Evolutionary conservation across 1,140 invertebrate species (phyloP).

Genomic region (fruit fly (Drosophila melanogaster)): Release_6_plus_ISO1_MT NC_004354.4:6219001-6219500

Average conservation of each 20-base stretch:
- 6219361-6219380: neutral
- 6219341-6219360: conserved; percentile 12
- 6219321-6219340: neutral
- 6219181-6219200: neutral
- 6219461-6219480: conserved; percentile 8
- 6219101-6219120: neutral
- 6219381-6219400: neutral
- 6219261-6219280: conserved; percentile 2
- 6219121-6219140: too few species aligned
- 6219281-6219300: conserved; percentile 2
- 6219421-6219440: conserved; percentile 3
- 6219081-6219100: conserved; percentile 44
- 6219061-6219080: conserved; percentile 84
- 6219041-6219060: conserved; percentile 86
- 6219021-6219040: conserved; percentile 72
- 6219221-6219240: conserved; percentile 12
- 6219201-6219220: neutral
- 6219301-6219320: conserved; percentile 15
- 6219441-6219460: neutral
- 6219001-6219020: neutral
- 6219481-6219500: neutral
- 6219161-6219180: neutral
- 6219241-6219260: neutral
- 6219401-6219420: conserved; percentile 17
- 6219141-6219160: too few species aligned